Evolutionary conservation across 92 coral and sea anemone genomes (phyloP).

Genomic region (Pocillopora grandis): DNA sequence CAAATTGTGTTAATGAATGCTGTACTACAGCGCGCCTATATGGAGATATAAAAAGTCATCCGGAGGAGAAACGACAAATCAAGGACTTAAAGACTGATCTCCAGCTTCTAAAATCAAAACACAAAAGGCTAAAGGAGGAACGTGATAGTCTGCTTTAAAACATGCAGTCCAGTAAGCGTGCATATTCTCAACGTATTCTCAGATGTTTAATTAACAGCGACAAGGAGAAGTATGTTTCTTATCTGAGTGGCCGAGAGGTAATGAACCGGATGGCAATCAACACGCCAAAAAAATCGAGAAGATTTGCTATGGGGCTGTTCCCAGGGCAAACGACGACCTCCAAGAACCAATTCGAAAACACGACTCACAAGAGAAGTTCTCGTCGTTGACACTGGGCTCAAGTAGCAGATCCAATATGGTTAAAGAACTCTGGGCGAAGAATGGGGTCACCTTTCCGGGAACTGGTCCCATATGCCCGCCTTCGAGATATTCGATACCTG

Average conservation of each 20-base stretch:
- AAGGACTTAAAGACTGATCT: constrained; percentile 49
- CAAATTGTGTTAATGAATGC: constrained; percentile 35
- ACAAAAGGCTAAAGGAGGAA: constrained; percentile 31
- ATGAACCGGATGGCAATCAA: constrained; percentile 41
- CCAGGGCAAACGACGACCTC: constrained; percentile 37
- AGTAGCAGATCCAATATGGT: constrained; percentile 37
- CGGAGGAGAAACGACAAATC: constrained; percentile 46
- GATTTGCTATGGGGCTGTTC: constrained; percentile 41
- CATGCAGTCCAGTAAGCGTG: constrained; percentile 41
- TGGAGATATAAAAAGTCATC: constrained; percentile 1
- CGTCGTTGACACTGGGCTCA: constrained; percentile 3
- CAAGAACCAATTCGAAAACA: constrained; percentile 46
- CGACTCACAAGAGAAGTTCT: constrained; percentile 21
- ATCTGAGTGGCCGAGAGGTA: constrained; percentile 38
- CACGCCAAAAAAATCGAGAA: constrained; percentile 46
- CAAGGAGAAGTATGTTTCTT: constrained; percentile 43
- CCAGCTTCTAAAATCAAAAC: constrained; percentile 40
- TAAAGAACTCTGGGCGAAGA: constrained; percentile 52
- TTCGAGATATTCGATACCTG: constrained; percentile 32
- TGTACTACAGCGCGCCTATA: constrained; percentile 49
- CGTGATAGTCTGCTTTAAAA: constrained; percentile 34
- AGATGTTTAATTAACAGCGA: constrained; percentile 45
- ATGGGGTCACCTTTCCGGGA: constrained; percentile 55
- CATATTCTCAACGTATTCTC: constrained; percentile 51
- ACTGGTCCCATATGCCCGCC: constrained; percentile 51